Evolutionary conservation across 2,888 invertebrate genomes (phyloP), one percentile per base, ranked within the genome.

Genomic region (Drosophila limbata): DNA sequence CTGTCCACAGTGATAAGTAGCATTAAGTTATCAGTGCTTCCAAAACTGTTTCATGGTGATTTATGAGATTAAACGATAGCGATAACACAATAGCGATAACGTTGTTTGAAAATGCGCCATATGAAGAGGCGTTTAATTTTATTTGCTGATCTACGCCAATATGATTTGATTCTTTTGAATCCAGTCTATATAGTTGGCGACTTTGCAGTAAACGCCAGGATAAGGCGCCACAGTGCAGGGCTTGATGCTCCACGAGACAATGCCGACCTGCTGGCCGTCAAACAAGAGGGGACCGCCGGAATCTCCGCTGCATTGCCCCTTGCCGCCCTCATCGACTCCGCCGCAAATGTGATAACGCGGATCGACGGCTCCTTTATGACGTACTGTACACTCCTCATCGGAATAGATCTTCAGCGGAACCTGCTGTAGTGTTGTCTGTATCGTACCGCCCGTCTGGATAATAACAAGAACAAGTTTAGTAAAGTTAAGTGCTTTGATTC

Each of bases 161-260:
- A 73, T 79, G n/a, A 84, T 72, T 45, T 84, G 88, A 17, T 70
- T 74, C 21, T 48, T 50, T 9, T 74, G 59, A 60, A 92, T 91
- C 92, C 92, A 92, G 15, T 82, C 80, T 4, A 91, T 19, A 39
- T 91, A 92, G 48, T 84, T 88, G 3, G 93, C 82, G 1, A 93
- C 93, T 71, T 92, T 92, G 13, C 92, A 90, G 69, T 91, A 93
- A 17, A 93, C 93, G 17, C 93, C 93, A 0, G 93, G 93, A 76
- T 90, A 92, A 4, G 92, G 92, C 3, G 88, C 79, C 17, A 87
- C 65, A 0, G 92, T 83, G 70, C 93, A 93, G 2, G 93, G 93
- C 71, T 93, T 93, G 2, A 85, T 56, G 63, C 93, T 93, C 93
- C 93, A 93, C 1, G 93, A 93, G 3, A 93, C 93, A 40, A 93